Evolutionary conservation across 2,888 invertebrate species (phyloP), one percentile per base, ranked within the genome.

Genomic region (Andrena hattorfiana): DNA sequence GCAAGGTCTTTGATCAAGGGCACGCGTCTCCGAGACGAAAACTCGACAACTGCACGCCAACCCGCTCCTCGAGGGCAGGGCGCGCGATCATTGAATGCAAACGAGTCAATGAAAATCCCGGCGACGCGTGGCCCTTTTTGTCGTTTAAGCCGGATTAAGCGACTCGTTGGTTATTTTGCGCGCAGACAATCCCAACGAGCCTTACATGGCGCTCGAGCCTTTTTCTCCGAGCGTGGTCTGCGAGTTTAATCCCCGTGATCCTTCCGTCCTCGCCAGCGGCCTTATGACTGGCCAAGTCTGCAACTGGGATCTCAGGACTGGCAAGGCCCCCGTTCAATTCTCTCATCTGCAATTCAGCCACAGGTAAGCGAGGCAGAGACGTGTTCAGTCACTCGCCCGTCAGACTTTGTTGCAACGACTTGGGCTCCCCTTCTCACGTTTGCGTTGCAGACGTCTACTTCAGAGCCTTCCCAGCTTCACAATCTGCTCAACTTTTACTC

Each of bases 201-300:
- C 98, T 0, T 97, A 97, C 84, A 94, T 97, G 77, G 95, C 96
- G 1, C 94, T 99, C 86, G 97, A 97, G 90, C 97, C 98, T 2
- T 96, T 96, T 64, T 96, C 97, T 64, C 96, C 98, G 0, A 95
- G 97, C 69, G 96, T 97, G 7, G 97, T 97, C 91, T 94, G 98
- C 71, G 98, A 97, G 93, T 99, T 98, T 94, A 98, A 98, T 94
- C 97, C 97, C 56, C 97, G 98, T 91, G 98, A 99, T 94, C 96
- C 96, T 20, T 96, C 97, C 84, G 96, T 96, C 85, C 94, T 97
- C 79, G 96, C 96, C 26, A 97, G 97, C 83, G 97, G 97, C 63
- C 96, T 97, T 94, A 95, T 96, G 92, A 97, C 96, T 89, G 97
- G 97, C 0, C 97, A 97, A 94, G 97, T 95, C 90, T 93, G 92